Conservation (phyloP, 1,140 invertebrate species). For the Brevipalpus yothersi region DNA sequence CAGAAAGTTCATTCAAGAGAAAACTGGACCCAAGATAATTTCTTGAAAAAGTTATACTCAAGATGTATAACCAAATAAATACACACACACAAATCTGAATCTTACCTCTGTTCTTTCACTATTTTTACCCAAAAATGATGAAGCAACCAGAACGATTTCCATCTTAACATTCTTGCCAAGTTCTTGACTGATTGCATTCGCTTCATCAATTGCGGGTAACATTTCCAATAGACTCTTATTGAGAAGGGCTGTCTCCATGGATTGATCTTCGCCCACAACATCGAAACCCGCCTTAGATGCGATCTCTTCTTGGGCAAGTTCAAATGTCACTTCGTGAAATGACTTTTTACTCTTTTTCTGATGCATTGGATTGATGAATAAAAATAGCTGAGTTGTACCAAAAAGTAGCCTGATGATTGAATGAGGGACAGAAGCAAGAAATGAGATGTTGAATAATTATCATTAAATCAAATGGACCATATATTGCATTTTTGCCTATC, state of each 20-base stretch:
- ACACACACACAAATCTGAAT: too few relatives aligned
- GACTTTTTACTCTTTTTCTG: conserved; percentile 19
- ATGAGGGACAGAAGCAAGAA: neutral
- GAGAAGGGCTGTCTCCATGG: conserved; percentile 16
- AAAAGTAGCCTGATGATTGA: conserved; percentile 4
- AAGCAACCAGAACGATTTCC: conserved; percentile 30
- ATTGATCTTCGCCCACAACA: conserved; percentile 19
- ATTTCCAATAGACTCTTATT: conserved; percentile 31
- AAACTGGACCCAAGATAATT: too few relatives aligned
- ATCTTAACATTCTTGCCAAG: conserved; percentile 30
- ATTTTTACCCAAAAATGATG: conserved; percentile 27
- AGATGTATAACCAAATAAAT: too few relatives aligned
- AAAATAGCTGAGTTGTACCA: conserved; percentile 27
- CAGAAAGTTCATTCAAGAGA: too few relatives aligned
- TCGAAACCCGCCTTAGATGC: conserved; percentile 28
- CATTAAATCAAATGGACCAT: neutral
- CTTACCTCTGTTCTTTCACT: conserved; percentile 24
- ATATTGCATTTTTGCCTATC: neutral
- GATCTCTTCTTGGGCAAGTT: conserved; percentile 33
- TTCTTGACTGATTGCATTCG: conserved; percentile 33
- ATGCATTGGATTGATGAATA: conserved; percentile 26
- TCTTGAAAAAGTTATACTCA: too few relatives aligned
- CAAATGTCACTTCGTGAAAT: conserved; percentile 26
- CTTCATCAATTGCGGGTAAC: conserved; percentile 30
- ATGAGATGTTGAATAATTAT: neutral